phyloP scores from a whole-genome alignment of 2,888 invertebrate species.

The Tenthredo notha region DNA sequence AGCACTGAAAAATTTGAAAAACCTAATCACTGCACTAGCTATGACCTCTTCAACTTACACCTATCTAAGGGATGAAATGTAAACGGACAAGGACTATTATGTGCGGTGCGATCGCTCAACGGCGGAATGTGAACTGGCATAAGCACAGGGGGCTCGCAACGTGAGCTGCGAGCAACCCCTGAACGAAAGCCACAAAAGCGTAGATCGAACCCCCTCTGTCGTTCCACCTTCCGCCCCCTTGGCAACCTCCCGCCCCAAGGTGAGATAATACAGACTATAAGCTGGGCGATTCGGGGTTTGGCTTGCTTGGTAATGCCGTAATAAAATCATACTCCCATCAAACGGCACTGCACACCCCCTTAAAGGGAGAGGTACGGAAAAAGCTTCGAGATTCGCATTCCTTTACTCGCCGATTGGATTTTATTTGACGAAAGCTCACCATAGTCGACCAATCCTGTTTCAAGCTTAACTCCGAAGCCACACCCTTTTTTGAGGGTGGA shows the following conservation, averaged over 20 bases:
- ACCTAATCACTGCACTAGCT: conserved; percentile 35
- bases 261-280: conserved; percentile 78
- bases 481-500: conserved; percentile 66
- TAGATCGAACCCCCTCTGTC: conserved; percentile 62
- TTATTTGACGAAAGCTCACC: conserved; percentile 77
- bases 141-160: conserved; percentile 61
- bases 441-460: conserved; percentile 72
- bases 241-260: conserved; percentile 61
- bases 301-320: conserved; percentile 77
- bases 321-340: conserved; percentile 79
- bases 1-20: background rate
- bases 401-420: conserved; percentile 78
- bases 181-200: conserved; percentile 71
- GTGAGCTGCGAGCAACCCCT: conserved; percentile 69
- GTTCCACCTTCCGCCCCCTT: conserved; percentile 57
- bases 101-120: conserved; percentile 65
- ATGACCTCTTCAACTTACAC: background rate
- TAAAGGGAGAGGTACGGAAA: conserved; percentile 67
- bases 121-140: conserved; percentile 68
- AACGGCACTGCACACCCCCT: conserved; percentile 73
- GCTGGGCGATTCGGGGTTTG: conserved; percentile 77
- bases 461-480: conserved; percentile 67
- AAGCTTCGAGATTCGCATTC: conserved; percentile 74
- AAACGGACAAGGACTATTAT: background rate
- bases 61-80: background rate